Evolutionary conservation across 2,113 vertebrate genomes (phyloP), one percentile per base, ranked within the genome.

Genomic region (Picathartes gymnocephalus): DNA sequence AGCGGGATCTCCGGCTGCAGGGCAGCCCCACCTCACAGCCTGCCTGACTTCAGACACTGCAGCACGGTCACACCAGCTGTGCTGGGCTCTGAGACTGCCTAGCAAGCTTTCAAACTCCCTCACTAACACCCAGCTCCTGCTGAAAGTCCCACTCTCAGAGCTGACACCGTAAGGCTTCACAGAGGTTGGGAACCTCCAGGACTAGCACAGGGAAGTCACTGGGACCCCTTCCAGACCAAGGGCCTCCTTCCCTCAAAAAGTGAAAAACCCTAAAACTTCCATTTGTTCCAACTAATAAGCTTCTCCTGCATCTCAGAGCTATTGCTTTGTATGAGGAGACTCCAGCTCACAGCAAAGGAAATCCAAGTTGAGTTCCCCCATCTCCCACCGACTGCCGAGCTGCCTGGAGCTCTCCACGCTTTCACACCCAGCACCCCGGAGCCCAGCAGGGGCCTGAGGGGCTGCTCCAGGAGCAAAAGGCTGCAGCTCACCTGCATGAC

Each of bases 341-440:
- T 31, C 33, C 2, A 6, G 17, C 35, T 61, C 7, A 4, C 28
- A 37, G 73, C 54, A 31, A 45, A 3, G 25, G n/a, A 14, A 54
- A 81, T 37, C 65, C 20, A 9, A 28, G 68, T 0, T 7, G 30
- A 27, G 45, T 15, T 42, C 11, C 18, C 35, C 3, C 3, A 6
- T 8, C 44, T 28, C 2, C 6, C 5, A 5, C 14, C 0, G 0
- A 70, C 8, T 0, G 12, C 15, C 0, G 1, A 37, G 33, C 33
- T 54, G 48, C 6, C 50, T 24, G 65, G 8, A 35, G 61, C 69
- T 66, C 66, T 28, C 2, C 21, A 5, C 68, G 4, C 53, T 37
- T 19, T 12, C 60, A 50, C 31, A 57, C 3, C 30, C 50, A 48
- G 8, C 56, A 42, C 21, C 58, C 31, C 42, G 31, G 27, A 33